phyloP scores from a whole-genome alignment of 2,797 vertebrate genomes.

The Rhyacichthys aspro region DNA sequence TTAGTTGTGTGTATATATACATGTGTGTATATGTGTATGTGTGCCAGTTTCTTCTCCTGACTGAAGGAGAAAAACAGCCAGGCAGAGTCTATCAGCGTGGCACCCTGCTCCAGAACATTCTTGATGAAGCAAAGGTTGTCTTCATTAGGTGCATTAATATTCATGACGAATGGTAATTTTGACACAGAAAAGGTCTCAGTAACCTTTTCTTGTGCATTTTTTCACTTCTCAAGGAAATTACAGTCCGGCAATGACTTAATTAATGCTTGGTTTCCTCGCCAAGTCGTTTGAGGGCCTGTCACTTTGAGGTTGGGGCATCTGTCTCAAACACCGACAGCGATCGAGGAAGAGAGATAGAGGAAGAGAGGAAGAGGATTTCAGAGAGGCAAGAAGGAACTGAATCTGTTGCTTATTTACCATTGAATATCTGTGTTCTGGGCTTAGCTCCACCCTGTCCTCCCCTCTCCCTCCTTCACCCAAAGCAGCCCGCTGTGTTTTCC shows the following conservation, averaged over 20 bases:
- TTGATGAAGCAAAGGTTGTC: constrained; percentile 99
- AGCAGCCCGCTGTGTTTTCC: constrained; percentile 37
- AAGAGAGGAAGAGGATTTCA: constrained; percentile 33
- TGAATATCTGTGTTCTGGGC: constrained; percentile 52
- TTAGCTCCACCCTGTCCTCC: constrained; percentile 40
- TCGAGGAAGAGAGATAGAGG: constrained; percentile 80
- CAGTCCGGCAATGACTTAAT: constrained; percentile 99
- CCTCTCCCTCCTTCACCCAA: constrained; percentile 18
- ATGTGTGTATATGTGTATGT: constrained; percentile 42
- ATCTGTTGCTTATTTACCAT: constrained; percentile 71
- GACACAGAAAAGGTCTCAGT: constrained; percentile 99
- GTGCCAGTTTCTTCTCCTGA: constrained; percentile 75
- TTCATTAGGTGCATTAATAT: constrained; percentile 99
- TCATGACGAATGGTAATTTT: constrained; percentile 99
- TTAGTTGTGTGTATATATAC: constrained; percentile 33
- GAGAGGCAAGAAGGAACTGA: constrained; percentile 56
- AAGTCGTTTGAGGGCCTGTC: constrained; percentile 95
- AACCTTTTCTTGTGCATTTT: constrained; percentile 99
- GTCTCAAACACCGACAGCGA: constrained; percentile 87
- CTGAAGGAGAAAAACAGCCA: constrained; percentile 81
- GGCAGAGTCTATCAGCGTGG: constrained; percentile 93
- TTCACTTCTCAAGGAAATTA: constrained; percentile 99
- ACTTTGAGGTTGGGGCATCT: constrained; percentile 91
- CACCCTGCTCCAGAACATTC: constrained; percentile 99
- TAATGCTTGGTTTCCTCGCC: constrained; percentile 97